These are phyloP conservation scores for Hyposoter dolosus DNA, from an alignment of 2,888 invertebrate genomes.

Conservation along the genomic window DNA sequence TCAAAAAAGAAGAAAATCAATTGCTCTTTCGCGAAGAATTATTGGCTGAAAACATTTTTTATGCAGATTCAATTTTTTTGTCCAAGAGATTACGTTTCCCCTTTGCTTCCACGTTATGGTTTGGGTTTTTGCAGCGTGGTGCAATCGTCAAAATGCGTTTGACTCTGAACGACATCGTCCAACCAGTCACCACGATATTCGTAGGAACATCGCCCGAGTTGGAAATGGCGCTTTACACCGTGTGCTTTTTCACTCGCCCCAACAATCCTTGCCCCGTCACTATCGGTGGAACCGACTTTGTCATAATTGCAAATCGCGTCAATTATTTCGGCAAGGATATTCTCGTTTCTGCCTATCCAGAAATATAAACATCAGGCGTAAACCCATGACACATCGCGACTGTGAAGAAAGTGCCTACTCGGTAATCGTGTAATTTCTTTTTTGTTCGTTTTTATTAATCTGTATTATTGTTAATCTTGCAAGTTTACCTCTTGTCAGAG, in stretches of 20 bases:
- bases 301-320: conserved; percentile 90
- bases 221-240: conserved; percentile 95
- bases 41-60: background rate
- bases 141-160: conserved; percentile 91
- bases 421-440: conserved; percentile 10
- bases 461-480: conserved; percentile 18
- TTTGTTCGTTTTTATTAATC: conserved; percentile 27
- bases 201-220: conserved; percentile 96
- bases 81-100: background rate
- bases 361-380: conserved; percentile 86
- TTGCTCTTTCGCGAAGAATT: background rate
- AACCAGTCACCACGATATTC: conserved; percentile 92
- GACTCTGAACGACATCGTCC: conserved; percentile 89
- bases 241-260: conserved; percentile 93
- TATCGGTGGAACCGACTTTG: conserved; percentile 89
- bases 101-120: too few relatives aligned
- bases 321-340: conserved; percentile 92
- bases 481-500: conserved; percentile 19
- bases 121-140: conserved; percentile 89
- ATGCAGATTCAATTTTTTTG: background rate
- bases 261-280: conserved; percentile 91
- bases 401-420: conserved; percentile 6
- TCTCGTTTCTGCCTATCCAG: conserved; percentile 93
- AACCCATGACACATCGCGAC: conserved; percentile 27
- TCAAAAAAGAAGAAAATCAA: background rate